A percentile compares a stretch with the other conserved stretches of the same genome.
phyloP scores from a whole-genome alignment of 2,113 vertebrate species.

The Percopsis transmontana region DNA sequence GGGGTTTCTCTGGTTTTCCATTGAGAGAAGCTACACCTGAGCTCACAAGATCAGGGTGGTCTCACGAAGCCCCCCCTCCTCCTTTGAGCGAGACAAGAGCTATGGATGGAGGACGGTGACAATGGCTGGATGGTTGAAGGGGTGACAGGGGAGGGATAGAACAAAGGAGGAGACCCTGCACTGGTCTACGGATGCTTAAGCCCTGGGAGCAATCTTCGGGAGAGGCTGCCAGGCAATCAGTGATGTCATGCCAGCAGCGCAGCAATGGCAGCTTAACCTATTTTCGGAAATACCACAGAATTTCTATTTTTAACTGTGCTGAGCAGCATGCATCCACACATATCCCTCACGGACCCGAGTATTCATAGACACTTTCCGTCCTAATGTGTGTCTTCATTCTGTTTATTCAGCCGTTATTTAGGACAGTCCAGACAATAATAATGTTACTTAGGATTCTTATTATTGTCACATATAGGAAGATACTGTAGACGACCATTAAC shows the following conservation, averaged over 20 bases:
- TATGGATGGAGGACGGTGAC: conserved; percentile 44
- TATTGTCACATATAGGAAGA: not conserved
- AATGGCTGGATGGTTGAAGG: conserved; percentile 47
- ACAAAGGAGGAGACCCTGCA: conserved; percentile 38
- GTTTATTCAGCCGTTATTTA: conserved; percentile 17
- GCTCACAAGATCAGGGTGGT: too few relatives aligned
- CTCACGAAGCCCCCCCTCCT: not conserved
- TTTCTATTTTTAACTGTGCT: conserved; percentile 80
- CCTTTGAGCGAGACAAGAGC: conserved; percentile 21
- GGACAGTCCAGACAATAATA: not conserved
- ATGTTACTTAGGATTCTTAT: not conserved
- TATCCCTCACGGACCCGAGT: conserved; percentile 65
- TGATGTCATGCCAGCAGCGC: conserved; percentile 82
- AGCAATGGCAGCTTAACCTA: conserved; percentile 84
- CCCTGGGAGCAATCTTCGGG: conserved; percentile 67
- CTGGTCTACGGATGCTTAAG: conserved; percentile 60
- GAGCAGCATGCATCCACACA: conserved; percentile 73
- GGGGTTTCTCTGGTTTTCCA: too few relatives aligned
- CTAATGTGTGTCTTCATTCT: conserved; percentile 37
- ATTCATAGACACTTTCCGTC: conserved; percentile 50
- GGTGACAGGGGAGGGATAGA: conserved; percentile 15
- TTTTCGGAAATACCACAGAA: conserved; percentile 82
- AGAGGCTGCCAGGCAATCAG: conserved; percentile 75
- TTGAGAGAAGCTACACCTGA: too few relatives aligned
- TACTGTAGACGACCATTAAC: conserved; percentile 8